A percentile compares a stretch with the other conserved stretches of the same genome.
These are phyloP conservation scores for Bryconaethiops microstoma DNA, from an alignment of 2,797 vertebrate genomes.

Conservation along the genomic window DNA sequence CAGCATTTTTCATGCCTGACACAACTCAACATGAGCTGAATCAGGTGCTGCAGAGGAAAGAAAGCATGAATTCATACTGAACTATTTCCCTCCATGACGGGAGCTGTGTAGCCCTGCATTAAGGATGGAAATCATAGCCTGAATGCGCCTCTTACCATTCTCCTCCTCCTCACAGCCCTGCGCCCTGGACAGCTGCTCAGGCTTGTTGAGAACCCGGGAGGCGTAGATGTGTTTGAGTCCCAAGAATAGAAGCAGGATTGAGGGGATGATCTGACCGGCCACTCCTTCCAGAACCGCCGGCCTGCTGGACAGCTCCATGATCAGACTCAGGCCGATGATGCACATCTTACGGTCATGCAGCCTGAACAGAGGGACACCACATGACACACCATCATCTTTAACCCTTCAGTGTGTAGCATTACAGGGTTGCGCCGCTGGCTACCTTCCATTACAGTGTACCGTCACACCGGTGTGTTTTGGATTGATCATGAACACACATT, in stretches of 20 bases:
- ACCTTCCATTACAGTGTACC: too few relatives aligned
- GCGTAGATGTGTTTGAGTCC: slow-evolving; percentile 92
- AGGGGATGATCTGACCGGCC: slow-evolving; percentile 89
- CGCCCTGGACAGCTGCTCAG: slow-evolving; percentile 74
- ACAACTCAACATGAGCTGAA: neutral
- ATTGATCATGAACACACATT: too few relatives aligned
- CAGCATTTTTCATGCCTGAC: neutral
- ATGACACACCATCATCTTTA: neutral
- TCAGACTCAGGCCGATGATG: slow-evolving; percentile 92
- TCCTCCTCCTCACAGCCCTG: slow-evolving; percentile 85
- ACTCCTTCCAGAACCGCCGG: slow-evolving; percentile 86
- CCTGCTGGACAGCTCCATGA: slow-evolving; percentile 89
- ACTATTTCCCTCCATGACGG: neutral
- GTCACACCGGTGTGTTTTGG: too few relatives aligned
- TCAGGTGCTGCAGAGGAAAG: neutral
- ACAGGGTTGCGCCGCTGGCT: too few relatives aligned
- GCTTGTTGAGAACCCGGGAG: slow-evolving; percentile 84
- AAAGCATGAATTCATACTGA: neutral
- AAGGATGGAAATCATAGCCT: neutral
- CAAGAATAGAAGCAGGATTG: slow-evolving; percentile 92
- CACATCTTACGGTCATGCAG: slow-evolving; percentile 97
- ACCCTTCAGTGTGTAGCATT: too few relatives aligned
- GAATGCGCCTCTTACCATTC: slow-evolving; percentile 78
- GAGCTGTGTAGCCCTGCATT: neutral
- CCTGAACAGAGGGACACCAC: slow-evolving; percentile 65